phyloP scores from a whole-genome alignment of 2,888 invertebrate genomes.

The Pandemis cinnamomeana region DNA sequence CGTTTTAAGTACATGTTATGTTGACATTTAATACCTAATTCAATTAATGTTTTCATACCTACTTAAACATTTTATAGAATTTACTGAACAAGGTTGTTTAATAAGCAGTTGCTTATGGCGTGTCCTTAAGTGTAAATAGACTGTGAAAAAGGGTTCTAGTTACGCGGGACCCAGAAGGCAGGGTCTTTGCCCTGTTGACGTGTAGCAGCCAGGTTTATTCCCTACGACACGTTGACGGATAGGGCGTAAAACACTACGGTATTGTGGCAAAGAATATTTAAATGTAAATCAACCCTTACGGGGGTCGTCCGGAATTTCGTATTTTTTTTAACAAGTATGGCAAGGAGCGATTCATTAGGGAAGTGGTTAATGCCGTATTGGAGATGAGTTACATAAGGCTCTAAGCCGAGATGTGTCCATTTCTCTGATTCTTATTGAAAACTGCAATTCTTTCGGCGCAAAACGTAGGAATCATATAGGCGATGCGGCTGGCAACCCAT shows the following conservation, averaged over 20 bases:
- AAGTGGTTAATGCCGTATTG: too few species aligned
- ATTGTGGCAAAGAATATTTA: constrained; percentile 56
- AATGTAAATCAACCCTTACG: constrained; percentile 11
- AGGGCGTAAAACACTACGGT: constrained; percentile 60
- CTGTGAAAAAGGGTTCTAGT: constrained; percentile 17
- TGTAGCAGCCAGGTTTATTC: constrained; percentile 73
- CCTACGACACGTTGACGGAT: constrained; percentile 75
- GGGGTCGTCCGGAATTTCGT: not conserved
- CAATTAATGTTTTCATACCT: too few species aligned
- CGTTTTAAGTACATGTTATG: too few species aligned
- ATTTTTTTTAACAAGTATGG: not conserved
- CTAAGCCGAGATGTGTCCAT: too few species aligned
- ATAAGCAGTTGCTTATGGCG: not conserved
- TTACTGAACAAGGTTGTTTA: too few species aligned
- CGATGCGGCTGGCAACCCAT: too few species aligned
- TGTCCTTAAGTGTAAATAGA: constrained; percentile 2
- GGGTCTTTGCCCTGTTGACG: constrained; percentile 72
- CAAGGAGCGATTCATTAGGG: not conserved
- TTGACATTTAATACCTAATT: too few species aligned
- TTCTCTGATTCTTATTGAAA: too few species aligned
- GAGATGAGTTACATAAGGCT: too few species aligned
- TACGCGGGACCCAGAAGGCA: constrained; percentile 35
- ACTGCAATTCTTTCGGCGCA: too few species aligned
- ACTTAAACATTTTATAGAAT: too few species aligned
- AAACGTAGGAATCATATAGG: too few species aligned